Percentiles rank a stretch among this genome's conserved stretches.
Evolutionary conservation across 2,888 invertebrate genomes (phyloP).

Genomic region (Ormia ochracea): DNA sequence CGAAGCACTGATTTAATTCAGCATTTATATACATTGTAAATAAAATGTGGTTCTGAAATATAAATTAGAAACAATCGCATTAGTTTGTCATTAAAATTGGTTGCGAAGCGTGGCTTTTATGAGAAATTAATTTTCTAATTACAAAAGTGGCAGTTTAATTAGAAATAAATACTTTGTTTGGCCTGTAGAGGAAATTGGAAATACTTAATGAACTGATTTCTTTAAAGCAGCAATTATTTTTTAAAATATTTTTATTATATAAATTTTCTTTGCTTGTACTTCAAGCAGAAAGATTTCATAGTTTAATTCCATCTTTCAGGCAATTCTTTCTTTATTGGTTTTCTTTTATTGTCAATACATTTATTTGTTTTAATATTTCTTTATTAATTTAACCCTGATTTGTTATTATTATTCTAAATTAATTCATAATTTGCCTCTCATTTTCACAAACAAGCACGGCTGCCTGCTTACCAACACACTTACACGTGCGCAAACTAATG

Average conservation of each 20-base stretch:
- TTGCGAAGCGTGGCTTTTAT: not conserved
- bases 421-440: constrained; percentile 52
- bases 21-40: not conserved
- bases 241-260: too few species aligned
- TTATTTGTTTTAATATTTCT: constrained; percentile 59
- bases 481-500: not conserved
- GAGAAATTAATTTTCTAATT: not conserved
- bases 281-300: too few species aligned
- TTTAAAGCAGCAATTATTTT: too few species aligned
- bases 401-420: constrained; percentile 55
- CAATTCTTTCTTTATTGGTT: too few species aligned
- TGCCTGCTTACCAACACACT: not conserved
- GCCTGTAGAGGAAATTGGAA: too few species aligned
- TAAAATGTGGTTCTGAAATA: not conserved
- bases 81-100: too few species aligned
- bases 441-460: not conserved
- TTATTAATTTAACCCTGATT: constrained; percentile 74
- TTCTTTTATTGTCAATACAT: constrained; percentile 6
- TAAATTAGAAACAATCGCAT: not conserved
- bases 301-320: too few species aligned
- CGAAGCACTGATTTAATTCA: not conserved
- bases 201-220: too few species aligned
- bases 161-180: too few species aligned
- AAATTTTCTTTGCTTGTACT: too few species aligned
- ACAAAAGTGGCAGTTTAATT: not conserved